Evolutionary conservation across 2,888 invertebrate genomes (phyloP).

Genomic region (Lamproptera curius): DNA sequence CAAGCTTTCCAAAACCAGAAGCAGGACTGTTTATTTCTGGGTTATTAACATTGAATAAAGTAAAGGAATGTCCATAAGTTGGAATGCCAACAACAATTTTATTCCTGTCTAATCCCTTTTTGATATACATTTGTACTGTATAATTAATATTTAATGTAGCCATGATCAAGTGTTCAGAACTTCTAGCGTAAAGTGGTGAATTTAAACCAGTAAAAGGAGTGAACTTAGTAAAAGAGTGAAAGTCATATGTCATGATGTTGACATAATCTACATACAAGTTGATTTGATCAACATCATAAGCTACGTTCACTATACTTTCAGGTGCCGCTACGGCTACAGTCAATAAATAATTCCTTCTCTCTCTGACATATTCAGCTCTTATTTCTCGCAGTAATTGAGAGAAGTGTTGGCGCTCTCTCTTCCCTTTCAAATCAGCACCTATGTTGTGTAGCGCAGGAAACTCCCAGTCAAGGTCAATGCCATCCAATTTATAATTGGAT

Average conservation of each 20-base stretch:
- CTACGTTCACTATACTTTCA: slow-evolving; percentile 83
- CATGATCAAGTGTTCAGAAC: slow-evolving; percentile 80
- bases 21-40: slow-evolving; percentile 84
- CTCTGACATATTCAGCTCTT: slow-evolving; percentile 80
- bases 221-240: slow-evolving; percentile 85
- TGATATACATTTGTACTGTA: slow-evolving; percentile 86
- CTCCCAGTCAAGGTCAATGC: slow-evolving; percentile 91
- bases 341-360: slow-evolving; percentile 79
- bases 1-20: slow-evolving; percentile 82
- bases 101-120: slow-evolving; percentile 84
- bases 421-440: slow-evolving; percentile 22
- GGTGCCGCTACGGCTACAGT: slow-evolving; percentile 90
- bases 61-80: slow-evolving; percentile 90
- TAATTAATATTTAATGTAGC: slow-evolving; percentile 89
- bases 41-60: slow-evolving; percentile 82
- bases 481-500: slow-evolving; percentile 79
- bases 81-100: slow-evolving; percentile 93
- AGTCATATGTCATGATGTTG: slow-evolving; percentile 96
- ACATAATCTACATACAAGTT: slow-evolving; percentile 90
- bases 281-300: slow-evolving; percentile 88
- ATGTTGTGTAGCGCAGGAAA: slow-evolving; percentile 82
- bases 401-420: slow-evolving; percentile 84
- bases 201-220: slow-evolving; percentile 92
- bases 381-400: slow-evolving; percentile 86
- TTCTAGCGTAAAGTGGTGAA: slow-evolving; percentile 84